phyloP scores from a whole-genome alignment of 2,888 invertebrate genomes.

The Hirtodrosophila trivittata region DNA sequence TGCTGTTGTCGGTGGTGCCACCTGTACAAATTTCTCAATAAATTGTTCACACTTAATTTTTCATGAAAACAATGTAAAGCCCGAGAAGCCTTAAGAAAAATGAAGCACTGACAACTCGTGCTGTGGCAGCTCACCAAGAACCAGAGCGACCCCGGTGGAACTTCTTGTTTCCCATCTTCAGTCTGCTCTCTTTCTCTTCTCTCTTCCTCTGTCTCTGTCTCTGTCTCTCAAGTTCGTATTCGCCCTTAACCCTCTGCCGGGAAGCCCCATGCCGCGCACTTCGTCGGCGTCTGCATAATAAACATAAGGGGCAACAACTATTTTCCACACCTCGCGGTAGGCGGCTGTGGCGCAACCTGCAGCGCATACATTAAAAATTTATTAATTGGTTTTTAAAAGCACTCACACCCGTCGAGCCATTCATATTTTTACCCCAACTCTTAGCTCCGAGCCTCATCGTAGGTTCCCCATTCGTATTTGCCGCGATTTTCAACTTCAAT shows the following conservation, averaged over 20 bases:
- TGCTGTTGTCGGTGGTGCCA: conserved; percentile 50
- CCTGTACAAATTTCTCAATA: conserved; percentile 79
- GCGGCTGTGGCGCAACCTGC: conserved; percentile 56
- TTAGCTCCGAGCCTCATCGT: conserved; percentile 27
- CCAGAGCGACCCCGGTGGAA: conserved; percentile 30
- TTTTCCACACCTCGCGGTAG: conserved; percentile 54
- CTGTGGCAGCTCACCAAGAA: conserved; percentile 41
- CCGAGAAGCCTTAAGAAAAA: conserved; percentile 60
- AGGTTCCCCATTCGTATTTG: neutral
- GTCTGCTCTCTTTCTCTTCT: neutral
- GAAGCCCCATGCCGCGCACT: conserved; percentile 62
- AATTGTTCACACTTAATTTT: conserved; percentile 79
- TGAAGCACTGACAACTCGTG: conserved; percentile 79
- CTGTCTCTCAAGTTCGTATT: neutral
- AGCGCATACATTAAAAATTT: conserved; percentile 78
- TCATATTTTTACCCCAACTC: conserved; percentile 58
- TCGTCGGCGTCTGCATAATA: conserved; percentile 66
- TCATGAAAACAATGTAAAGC: conserved; percentile 70
- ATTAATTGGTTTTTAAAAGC: conserved; percentile 80
- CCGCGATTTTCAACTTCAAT: conserved; percentile 55
- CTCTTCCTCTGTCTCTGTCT: neutral
- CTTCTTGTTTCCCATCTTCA: conserved; percentile 14
- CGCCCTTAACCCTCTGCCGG: conserved; percentile 13
- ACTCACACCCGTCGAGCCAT: conserved; percentile 76
- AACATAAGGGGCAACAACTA: conserved; percentile 65